Evolutionary conservation across 2,888 invertebrate genomes (phyloP).

Genomic region (Mythimna pallens): DNA sequence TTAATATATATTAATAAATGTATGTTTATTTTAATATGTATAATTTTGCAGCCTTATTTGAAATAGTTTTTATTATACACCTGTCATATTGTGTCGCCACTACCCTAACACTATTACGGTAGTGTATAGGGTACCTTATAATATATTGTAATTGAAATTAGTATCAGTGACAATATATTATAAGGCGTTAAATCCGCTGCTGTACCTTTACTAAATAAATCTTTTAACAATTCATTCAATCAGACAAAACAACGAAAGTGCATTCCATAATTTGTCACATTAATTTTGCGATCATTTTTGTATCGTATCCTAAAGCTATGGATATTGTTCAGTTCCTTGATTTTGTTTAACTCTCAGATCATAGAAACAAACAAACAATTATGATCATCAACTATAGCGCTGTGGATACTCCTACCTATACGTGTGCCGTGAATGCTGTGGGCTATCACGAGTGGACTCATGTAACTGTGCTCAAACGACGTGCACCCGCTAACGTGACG

Average conservation of each 20-base stretch:
- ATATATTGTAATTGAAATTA: no score
- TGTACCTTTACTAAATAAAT: no score
- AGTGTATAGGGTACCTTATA: no score
- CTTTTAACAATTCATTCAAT: background rate
- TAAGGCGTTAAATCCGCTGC: no score
- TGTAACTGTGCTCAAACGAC: conserved; percentile 57
- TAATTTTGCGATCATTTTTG: background rate
- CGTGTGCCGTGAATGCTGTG: conserved; percentile 75
- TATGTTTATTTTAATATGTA: no score
- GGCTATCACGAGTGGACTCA: conserved; percentile 78
- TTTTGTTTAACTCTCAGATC: conserved; percentile 43
- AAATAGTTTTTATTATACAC: background rate
- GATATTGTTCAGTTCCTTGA: background rate
- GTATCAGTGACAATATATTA: no score
- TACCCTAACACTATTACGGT: no score
- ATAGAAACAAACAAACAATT: conserved; percentile 62
- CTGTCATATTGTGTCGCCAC: no score
- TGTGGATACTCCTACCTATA: conserved; percentile 54
- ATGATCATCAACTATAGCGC: conserved; percentile 43
- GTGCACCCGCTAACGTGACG: conserved; percentile 46
- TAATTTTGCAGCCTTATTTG: no score
- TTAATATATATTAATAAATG: no score
- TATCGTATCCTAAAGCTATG: no score
- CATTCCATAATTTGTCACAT: background rate
- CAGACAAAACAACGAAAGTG: no score